Base-by-base conservation (phyloP, 2,888 invertebrate species). In the Agriopis aurantiaria region DNA sequence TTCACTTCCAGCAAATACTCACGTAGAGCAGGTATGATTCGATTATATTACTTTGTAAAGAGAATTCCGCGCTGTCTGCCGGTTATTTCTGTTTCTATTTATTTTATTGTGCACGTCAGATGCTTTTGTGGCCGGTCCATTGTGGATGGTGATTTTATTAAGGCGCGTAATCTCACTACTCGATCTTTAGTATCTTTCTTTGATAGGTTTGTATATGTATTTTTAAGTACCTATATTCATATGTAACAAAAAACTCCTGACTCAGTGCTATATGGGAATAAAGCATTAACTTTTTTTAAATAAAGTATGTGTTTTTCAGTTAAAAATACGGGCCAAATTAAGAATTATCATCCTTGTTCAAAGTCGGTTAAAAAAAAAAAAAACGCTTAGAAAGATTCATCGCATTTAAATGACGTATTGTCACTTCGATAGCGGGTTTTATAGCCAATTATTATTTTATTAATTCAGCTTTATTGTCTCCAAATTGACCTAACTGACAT, bases 11-110 rank as follows among this genome's bases (percentile, higher is more conserved):
- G 68, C 53, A 63, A 76, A 75, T 75, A 66, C 69, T 75, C 75
- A 69, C 71, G 75, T 74, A 71, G 61, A 56, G 53, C 68, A 73
- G 74, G 72, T 71, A 77, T 75, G 66, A 78, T 79, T 75, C 72
- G 72, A 78, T 80, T 80, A 77, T 75, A 71, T 72, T 61, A 68
- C 68, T 72, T 55, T 73, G 52, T 65, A 56, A 45, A 63, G 51
- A 58, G 67, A 67, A 57, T 69, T 49, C 65, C 60, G 49, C 51
- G 12, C 12, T 59, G 58, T 43, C 55, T 33, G 41, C 14, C 52
- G 49, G 62, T 67, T 70, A 58, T 71, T 71, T 55, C 55, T 67
- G 59, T 67, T 71, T 58, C 63, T 66, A 59, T 66, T 63, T 65
- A 57, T 69, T 56, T 57, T 61, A 58, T 65, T 65, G 56, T 49